phyloP scores from a whole-genome alignment of 2,113 vertebrate genomes.

The Myotis lucifugus region DNA sequence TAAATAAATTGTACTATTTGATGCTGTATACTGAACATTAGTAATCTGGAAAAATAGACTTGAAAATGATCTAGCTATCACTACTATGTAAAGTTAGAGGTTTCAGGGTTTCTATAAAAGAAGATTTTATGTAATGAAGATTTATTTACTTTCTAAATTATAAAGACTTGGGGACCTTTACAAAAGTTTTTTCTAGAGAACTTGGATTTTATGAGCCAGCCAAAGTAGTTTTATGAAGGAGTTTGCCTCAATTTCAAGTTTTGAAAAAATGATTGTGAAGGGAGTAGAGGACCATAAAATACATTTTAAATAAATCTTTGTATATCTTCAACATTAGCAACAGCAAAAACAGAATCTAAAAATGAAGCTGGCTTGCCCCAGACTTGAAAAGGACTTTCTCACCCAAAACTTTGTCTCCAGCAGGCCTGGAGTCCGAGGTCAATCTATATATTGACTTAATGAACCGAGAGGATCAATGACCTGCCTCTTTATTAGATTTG shows the following conservation, averaged over 20 bases:
- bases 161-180: not conserved
- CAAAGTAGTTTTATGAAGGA: constrained; percentile 17
- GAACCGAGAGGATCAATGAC: not conserved
- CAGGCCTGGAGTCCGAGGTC: not conserved
- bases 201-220: not conserved
- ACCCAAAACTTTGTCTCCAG: not conserved
- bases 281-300: not conserved
- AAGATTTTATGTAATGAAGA: constrained; percentile 21
- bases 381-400: not conserved
- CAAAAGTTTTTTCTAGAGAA: constrained; percentile 33
- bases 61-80: constrained; percentile 26
- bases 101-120: constrained; percentile 18
- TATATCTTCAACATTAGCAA: not conserved
- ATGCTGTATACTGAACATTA: constrained; percentile 14
- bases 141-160: constrained; percentile 37
- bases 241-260: constrained; percentile 1
- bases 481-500: not conserved
- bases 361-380: constrained; percentile 39
- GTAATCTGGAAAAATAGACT: constrained; percentile 35
- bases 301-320: not conserved
- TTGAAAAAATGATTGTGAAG: not conserved
- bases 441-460: not conserved
- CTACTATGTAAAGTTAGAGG: not conserved
- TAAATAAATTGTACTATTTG: not conserved
- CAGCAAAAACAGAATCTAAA: not conserved